Percentiles rank a stretch among this genome's conserved stretches.
Evolutionary conservation across 1,140 invertebrate genomes (phyloP).

Genomic region (Bombyx mandarina): DNA sequence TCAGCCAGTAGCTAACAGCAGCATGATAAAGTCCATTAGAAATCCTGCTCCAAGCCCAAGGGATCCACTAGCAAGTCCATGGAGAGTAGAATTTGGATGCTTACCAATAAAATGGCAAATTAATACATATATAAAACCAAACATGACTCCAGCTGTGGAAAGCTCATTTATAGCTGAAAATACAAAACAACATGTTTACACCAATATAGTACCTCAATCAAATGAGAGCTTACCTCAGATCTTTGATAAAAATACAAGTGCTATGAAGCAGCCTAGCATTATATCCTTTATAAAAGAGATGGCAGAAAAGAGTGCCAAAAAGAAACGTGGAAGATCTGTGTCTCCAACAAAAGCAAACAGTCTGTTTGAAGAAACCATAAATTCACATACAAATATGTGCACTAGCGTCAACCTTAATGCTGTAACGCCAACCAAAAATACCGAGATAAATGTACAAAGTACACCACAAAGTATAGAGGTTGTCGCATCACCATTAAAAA

Average conservation of each 20-base stretch:
- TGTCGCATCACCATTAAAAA: slow-evolving; percentile 4
- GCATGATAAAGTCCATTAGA: slow-evolving; percentile 49
- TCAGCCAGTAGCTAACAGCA: slow-evolving; percentile 49
- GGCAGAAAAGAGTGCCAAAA: slow-evolving; percentile 42
- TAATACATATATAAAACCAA: slow-evolving; percentile 55
- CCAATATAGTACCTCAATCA: slow-evolving; percentile 35
- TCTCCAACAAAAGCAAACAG: slow-evolving; percentile 42
- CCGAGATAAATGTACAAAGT: slow-evolving; percentile 9
- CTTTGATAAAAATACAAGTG: slow-evolving; percentile 22
- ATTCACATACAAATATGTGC: too few relatives aligned
- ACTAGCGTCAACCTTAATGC: too few relatives aligned
- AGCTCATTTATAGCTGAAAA: slow-evolving; percentile 48
- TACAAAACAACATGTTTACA: slow-evolving; percentile 62
- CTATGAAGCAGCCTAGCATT: slow-evolving; percentile 55
- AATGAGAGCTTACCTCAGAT: slow-evolving; percentile 33
- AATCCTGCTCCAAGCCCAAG: slow-evolving; percentile 52
- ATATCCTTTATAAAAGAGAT: slow-evolving; percentile 61
- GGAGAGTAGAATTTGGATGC: slow-evolving; percentile 53
- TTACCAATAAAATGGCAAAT: slow-evolving; percentile 59
- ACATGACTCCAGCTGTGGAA: slow-evolving; percentile 62
- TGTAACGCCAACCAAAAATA: slow-evolving; percentile 5
- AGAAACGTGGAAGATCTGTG: slow-evolving; percentile 26
- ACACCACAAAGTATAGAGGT: slow-evolving; percentile 17
- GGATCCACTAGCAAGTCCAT: slow-evolving; percentile 53
- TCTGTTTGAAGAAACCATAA: slow-evolving; percentile 23